phyloP scores from a whole-genome alignment of 1,140 invertebrate genomes.

The Pogonomyrmex californicus region DNA sequence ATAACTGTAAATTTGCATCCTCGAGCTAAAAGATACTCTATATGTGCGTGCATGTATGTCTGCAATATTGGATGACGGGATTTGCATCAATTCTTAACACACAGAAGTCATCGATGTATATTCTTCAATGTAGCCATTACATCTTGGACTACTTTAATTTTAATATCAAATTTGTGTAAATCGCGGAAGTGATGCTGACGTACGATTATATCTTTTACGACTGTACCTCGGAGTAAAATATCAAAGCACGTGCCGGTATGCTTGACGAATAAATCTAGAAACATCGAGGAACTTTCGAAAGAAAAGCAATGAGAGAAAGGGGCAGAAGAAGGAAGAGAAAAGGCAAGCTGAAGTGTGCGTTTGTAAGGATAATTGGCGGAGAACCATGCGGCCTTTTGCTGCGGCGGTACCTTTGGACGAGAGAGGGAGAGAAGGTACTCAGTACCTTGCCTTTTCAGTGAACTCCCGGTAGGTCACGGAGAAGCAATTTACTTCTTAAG shows the following conservation, averaged over 20 bases:
- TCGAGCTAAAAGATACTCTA: neutral
- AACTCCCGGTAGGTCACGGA: neutral
- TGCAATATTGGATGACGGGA: neutral
- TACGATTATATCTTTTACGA: slow-evolving; percentile 67
- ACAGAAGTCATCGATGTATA: neutral
- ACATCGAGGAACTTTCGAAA: slow-evolving; percentile 57
- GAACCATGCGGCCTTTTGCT: slow-evolving; percentile 79
- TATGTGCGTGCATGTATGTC: neutral
- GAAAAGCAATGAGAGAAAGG: slow-evolving; percentile 59
- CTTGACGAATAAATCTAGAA: slow-evolving; percentile 83
- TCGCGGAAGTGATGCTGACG: slow-evolving; percentile 42
- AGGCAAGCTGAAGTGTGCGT: slow-evolving; percentile 68
- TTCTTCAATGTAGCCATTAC: neutral
- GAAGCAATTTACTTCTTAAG: neutral
- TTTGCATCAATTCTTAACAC: neutral
- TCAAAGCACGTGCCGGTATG: slow-evolving; percentile 70
- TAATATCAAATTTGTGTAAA: slow-evolving; percentile 28
- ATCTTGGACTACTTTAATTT: neutral
- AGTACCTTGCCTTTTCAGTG: slow-evolving; percentile 27
- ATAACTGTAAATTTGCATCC: slow-evolving; percentile 55
- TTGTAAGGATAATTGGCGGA: slow-evolving; percentile 80
- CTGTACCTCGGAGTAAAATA: neutral
- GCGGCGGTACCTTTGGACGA: slow-evolving; percentile 80
- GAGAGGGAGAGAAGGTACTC: slow-evolving; percentile 71
- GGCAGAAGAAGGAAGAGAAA: slow-evolving; percentile 51